Evolutionary conservation across 2,888 invertebrate genomes (phyloP).

Genomic region (Athripsodes cinereus): DNA sequence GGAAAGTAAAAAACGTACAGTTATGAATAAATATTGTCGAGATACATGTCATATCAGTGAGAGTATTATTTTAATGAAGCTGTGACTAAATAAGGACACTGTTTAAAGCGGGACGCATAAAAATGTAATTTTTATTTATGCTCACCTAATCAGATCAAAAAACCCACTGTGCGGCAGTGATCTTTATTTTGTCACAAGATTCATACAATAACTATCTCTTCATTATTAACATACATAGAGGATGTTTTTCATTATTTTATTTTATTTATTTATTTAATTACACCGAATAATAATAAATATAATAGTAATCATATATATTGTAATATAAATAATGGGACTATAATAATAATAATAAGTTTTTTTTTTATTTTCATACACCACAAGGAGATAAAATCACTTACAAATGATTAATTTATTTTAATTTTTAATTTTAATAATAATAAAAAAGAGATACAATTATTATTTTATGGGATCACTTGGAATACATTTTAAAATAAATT

Average conservation of each 20-base stretch:
- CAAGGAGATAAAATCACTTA: slow-evolving; percentile 27
- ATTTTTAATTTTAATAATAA: not conserved
- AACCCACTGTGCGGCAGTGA: too few species aligned
- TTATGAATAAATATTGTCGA: slow-evolving; percentile 29
- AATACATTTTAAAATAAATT: too few species aligned
- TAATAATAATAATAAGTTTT: slow-evolving; percentile 35
- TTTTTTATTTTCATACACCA: slow-evolving; percentile 33
- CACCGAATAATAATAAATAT: not conserved
- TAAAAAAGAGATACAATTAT: slow-evolving; percentile 21
- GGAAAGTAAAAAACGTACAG: slow-evolving; percentile 34
- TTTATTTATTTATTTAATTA: not conserved
- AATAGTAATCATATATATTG: slow-evolving; percentile 12
- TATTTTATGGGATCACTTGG: too few species aligned
- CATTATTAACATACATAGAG: not conserved
- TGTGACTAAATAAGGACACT: too few species aligned
- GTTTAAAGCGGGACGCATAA: too few species aligned
- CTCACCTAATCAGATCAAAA: too few species aligned
- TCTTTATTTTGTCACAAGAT: too few species aligned
- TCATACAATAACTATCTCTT: not conserved
- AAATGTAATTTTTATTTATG: too few species aligned
- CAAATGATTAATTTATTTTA: slow-evolving; percentile 20
- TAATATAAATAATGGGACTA: slow-evolving; percentile 27
- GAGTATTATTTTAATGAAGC: slow-evolving; percentile 21
- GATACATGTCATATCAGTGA: slow-evolving; percentile 26
- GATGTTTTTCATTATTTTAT: not conserved